Evolutionary conservation across 2,888 invertebrate species (phyloP).

Genomic region (Limnephilus auricula): DNA sequence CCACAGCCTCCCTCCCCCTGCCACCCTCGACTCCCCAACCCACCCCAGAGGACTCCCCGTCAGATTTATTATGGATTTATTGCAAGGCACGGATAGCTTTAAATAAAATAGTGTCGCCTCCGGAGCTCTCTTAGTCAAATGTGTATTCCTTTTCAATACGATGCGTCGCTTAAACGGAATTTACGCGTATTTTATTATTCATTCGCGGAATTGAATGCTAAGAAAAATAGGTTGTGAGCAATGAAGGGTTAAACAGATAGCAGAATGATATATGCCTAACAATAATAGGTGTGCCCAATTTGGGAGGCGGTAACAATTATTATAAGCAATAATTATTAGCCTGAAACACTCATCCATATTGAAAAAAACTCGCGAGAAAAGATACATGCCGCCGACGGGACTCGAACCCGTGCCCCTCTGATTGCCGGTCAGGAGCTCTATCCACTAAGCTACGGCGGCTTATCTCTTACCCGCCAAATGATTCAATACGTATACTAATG

Average conservation of each 20-base stretch:
- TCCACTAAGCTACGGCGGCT: too few species aligned
- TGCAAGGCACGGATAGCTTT: slow-evolving; percentile 58
- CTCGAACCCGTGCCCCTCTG: too few species aligned
- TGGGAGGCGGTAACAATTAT: too few species aligned
- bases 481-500: too few species aligned
- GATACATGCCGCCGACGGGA: too few species aligned
- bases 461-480: too few species aligned
- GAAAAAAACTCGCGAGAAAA: too few species aligned
- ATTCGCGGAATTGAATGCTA: neutral
- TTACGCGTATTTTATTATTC: neutral
- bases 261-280: neutral
- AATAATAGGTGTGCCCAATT: too few species aligned
- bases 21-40: neutral
- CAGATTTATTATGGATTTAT: slow-evolving; percentile 63
- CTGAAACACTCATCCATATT: too few species aligned
- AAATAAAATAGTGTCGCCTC: slow-evolving; percentile 51
- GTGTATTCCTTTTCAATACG: neutral
- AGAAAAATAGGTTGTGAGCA: neutral
- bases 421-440: too few species aligned
- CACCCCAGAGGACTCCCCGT: neutral
- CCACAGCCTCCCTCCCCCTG: slow-evolving; percentile 12
- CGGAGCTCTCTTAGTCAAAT: slow-evolving; percentile 25
- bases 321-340: too few species aligned
- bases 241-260: neutral
- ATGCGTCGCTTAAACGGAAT: slow-evolving; percentile 2